phyloP scores from a whole-genome alignment of 2,888 invertebrate genomes.

The Tiphia femorata region DNA sequence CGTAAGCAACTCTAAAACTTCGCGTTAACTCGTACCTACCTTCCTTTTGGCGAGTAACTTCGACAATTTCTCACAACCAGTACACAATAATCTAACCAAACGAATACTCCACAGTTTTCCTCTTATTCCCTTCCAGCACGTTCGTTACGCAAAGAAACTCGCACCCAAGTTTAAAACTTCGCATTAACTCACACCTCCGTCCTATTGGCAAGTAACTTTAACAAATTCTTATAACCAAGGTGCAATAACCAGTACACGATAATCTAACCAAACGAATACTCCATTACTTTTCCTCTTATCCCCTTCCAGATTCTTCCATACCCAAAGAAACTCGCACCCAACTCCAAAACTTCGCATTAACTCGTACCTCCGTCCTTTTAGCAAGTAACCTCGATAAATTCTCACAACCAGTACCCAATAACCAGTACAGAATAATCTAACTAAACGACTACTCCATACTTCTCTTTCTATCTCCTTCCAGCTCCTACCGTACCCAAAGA shows the following conservation, averaged over 20 bases:
- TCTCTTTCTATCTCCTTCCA: too few relatives aligned
- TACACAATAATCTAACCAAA: too few relatives aligned
- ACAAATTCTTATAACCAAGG: not conserved
- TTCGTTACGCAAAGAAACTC: too few relatives aligned
- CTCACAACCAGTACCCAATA: too few relatives aligned
- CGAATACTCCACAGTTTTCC: conserved; percentile 57
- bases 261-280: too few relatives aligned
- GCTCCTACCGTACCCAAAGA: too few relatives aligned
- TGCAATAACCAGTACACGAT: not conserved
- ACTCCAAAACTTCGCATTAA: not conserved
- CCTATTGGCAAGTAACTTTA: not conserved
- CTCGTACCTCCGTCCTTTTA: not conserved
- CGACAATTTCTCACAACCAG: not conserved
- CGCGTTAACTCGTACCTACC: not conserved
- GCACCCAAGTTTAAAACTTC: not conserved
- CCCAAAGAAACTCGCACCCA: not conserved
- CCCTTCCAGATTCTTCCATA: too few relatives aligned
- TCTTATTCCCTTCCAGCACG: too few relatives aligned
- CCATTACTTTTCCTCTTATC: conserved; percentile 55
- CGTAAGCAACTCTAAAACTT: not conserved
- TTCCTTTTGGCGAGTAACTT: not conserved
- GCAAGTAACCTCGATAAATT: not conserved
- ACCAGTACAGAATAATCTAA: not conserved
- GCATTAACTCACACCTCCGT: not conserved
- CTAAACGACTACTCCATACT: too few relatives aligned